A percentile compares a stretch with the other conserved stretches of the same genome.
These are phyloP conservation scores for Lumbricus terrestris DNA, from an alignment of 2,888 invertebrate species.

Conservation along the genomic window DNA sequence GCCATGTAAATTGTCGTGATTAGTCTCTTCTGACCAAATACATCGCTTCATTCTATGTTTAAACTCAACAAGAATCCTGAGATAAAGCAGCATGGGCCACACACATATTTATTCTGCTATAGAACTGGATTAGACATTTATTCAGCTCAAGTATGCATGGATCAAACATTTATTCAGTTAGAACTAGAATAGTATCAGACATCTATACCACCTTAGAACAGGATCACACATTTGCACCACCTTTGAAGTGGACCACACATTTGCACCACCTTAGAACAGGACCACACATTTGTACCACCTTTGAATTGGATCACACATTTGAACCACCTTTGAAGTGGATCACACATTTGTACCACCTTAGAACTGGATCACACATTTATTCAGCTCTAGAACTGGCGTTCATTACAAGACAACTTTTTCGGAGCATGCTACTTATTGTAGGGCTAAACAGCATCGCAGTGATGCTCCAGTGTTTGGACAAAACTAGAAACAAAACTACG, in stretches of 20 bases:
- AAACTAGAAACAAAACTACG: no score
- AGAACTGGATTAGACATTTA: not conserved
- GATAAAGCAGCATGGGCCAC: not conserved
- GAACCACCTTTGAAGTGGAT: not conserved
- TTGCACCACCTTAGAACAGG: not conserved
- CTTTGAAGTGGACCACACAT: no score
- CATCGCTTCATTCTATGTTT: not conserved
- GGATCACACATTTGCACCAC: not conserved
- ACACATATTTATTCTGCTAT: no score
- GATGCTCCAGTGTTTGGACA: not conserved
- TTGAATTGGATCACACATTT: no score
- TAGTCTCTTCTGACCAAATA: not conserved
- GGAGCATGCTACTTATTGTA: not conserved
- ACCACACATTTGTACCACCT: no score
- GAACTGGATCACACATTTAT: no score
- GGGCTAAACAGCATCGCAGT: not conserved
- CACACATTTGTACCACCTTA: no score
- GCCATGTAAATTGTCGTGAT: no score
- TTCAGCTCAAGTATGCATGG: no score
- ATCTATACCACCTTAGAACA: no score
- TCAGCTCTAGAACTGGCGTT: not conserved
- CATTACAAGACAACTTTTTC: not conserved
- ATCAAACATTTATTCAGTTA: no score
- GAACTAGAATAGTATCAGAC: not conserved
- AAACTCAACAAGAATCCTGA: not conserved